phyloP scores from a whole-genome alignment of 53 echinoderm and acorn worm species.

The Hippasteria phrygiana region DNA sequence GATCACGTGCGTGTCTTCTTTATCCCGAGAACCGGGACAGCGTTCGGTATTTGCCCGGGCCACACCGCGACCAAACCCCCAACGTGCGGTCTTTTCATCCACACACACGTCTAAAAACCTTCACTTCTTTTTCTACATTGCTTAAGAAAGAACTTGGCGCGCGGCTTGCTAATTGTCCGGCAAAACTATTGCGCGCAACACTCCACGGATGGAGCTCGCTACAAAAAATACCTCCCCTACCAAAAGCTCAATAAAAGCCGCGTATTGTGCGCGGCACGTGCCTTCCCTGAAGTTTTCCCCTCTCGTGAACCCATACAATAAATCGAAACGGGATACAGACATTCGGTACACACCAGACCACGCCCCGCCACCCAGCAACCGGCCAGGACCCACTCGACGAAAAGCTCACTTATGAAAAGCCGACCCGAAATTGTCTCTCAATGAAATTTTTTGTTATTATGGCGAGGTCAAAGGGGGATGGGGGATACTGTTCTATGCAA shows the following conservation, averaged over 20 bases:
- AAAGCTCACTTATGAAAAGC: background rate
- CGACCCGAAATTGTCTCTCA: slow-evolving; percentile 3
- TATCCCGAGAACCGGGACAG: background rate
- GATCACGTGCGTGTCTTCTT: slow-evolving; percentile 14
- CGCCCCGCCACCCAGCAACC: background rate
- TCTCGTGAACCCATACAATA: slow-evolving; percentile 5
- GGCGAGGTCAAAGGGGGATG: background rate
- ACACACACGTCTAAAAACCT: slow-evolving; percentile 8
- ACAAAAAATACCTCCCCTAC: background rate
- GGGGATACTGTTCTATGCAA: background rate
- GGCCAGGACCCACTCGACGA: slow-evolving; percentile 11
- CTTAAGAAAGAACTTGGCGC: background rate
- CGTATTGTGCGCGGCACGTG: slow-evolving; percentile 28
- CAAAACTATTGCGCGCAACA: slow-evolving; percentile 16
- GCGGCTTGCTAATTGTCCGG: slow-evolving; percentile 15
- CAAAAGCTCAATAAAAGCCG: slow-evolving; percentile 22
- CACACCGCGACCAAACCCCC: slow-evolving; percentile 6
- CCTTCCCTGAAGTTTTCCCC: background rate
- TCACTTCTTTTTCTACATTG: background rate
- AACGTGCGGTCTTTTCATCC: background rate
- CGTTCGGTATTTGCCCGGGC: background rate
- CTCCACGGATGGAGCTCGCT: slow-evolving; percentile 16
- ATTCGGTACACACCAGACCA: background rate
- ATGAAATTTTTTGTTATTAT: background rate
- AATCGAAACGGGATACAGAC: background rate